Evolutionary conservation across 1,140 invertebrate species (phyloP), one percentile per base, ranked within the genome.

Genomic region (Lysiphlebus fabarum): DNA sequence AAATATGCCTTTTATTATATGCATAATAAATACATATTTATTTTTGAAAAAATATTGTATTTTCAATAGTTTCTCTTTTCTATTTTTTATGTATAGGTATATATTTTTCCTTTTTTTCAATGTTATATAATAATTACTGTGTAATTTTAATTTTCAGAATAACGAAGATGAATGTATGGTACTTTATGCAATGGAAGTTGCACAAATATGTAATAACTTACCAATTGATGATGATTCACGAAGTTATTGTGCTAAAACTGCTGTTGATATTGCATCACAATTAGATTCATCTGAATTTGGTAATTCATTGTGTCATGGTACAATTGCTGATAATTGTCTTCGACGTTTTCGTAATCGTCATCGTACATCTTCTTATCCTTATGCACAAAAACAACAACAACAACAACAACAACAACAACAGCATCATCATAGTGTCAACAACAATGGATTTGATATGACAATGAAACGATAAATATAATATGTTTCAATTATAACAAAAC

Each of bases 301-400:
- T 7, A 48, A 54, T 10, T 37, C 61, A 3, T 54, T 70, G 0
- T 74, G 72, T 41, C 65, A 59, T 26, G 7, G 34, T 8, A 4
- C 60, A 1, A 58, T 59, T 2, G 59, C 14, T 11, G 67, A 70
- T 4, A 62, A 61, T 10, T 73, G 72, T n/a, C 41, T 73, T 7
- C 58, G 59, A 7, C 67, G 53, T 3, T 66, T 64, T 9, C 48
- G 65, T 14, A 63, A 60, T 37, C 66, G 57, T n/a, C 68, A 70
- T 42, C 57, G 58, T 54, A n/a, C n/a, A n/a, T 61, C 51, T 12
- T 51, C 33, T 17, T 67, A 62, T 37, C 50, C 62, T 44, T 56
- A 56, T 9, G 38, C 38, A 36, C 5, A 33, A 5, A 33, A 12
- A 2, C 34, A 36, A 37, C 49, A 37, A 50, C 59, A 6, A 44